phyloP scores from a whole-genome alignment of 2,888 invertebrate species.

The Malthinus flaveolus region DNA sequence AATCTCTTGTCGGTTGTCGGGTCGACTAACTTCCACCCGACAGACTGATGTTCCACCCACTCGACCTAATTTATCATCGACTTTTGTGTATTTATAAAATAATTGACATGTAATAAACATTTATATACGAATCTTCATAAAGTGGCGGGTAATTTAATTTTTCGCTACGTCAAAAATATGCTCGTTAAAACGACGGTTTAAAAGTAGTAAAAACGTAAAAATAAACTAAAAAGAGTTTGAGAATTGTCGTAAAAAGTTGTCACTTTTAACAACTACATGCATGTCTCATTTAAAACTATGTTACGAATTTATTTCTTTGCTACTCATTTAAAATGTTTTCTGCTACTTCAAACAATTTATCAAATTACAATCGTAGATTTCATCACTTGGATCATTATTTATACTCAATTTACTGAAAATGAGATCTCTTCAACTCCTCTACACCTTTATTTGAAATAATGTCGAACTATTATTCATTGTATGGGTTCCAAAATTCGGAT shows the following conservation, averaged over 20 bases:
- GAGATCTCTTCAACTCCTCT: too few species aligned
- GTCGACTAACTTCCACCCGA: slow-evolving; percentile 33
- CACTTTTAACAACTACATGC: too few species aligned
- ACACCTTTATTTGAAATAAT: too few species aligned
- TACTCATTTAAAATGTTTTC: too few species aligned
- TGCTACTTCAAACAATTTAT: too few species aligned
- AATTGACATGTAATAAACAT: slow-evolving; percentile 26
- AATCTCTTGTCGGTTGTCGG: slow-evolving; percentile 41
- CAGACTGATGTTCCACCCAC: slow-evolving; percentile 36
- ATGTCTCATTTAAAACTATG: too few species aligned
- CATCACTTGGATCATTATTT: too few species aligned
- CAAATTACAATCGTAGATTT: too few species aligned
- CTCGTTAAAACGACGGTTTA: slow-evolving; percentile 21
- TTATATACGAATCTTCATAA: slow-evolving; percentile 24
- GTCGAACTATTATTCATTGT: too few species aligned
- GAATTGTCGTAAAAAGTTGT: slow-evolving; percentile 14
- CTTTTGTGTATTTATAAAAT: slow-evolving; percentile 27
- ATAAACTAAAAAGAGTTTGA: slow-evolving; percentile 19
- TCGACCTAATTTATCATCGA: slow-evolving; percentile 32
- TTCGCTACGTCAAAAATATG: slow-evolving; percentile 26
- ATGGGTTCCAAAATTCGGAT: too few species aligned
- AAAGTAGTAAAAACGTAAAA: slow-evolving; percentile 25
- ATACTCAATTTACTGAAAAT: too few species aligned
- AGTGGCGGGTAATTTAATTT: slow-evolving; percentile 28
- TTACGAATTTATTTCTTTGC: too few species aligned